A percentile compares a stretch with the other conserved stretches of the same genome.
phyloP scores from a whole-genome alignment of 2,888 invertebrate species.

The Xestia ashworthii region DNA sequence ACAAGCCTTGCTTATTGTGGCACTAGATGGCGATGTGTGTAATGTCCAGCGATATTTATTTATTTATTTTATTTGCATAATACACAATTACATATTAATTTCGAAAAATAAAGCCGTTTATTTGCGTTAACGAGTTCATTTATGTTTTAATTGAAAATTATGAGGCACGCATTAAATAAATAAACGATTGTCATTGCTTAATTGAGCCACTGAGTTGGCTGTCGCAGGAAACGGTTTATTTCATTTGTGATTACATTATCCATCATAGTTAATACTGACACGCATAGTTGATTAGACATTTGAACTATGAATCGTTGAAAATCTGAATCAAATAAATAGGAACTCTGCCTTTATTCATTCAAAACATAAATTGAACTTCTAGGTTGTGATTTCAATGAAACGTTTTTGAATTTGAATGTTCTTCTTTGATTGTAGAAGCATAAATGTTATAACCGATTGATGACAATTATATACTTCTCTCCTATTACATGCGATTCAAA shows the following conservation, averaged over 20 bases:
- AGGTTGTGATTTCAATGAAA: background rate
- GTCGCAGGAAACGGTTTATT: background rate
- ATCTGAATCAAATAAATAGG: too few relatives aligned
- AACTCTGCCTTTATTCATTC: background rate
- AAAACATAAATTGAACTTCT: background rate
- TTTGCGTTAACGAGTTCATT: conserved; percentile 38
- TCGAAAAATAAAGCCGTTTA: conserved; percentile 32
- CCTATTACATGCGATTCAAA: background rate
- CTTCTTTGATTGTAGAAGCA: background rate
- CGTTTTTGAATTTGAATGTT: background rate
- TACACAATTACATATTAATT: background rate
- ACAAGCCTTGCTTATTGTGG: too few relatives aligned
- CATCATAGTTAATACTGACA: conserved; percentile 7
- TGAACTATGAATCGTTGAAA: background rate
- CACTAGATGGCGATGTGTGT: too few relatives aligned
- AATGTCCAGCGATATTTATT: too few relatives aligned
- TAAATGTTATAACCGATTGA: background rate
- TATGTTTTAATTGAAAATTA: conserved; percentile 45
- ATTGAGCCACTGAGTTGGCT: background rate
- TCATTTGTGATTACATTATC: conserved; percentile 17
- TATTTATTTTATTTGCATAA: too few relatives aligned
- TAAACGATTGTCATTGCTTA: background rate
- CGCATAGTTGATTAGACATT: background rate
- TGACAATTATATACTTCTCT: background rate
- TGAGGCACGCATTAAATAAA: conserved; percentile 8